These are phyloP conservation scores for Chrysaora quinquecirrha DNA, from an alignment of 30 jellyfish, hydroid and myxozoan genomes.

Conservation along the genomic window DNA sequence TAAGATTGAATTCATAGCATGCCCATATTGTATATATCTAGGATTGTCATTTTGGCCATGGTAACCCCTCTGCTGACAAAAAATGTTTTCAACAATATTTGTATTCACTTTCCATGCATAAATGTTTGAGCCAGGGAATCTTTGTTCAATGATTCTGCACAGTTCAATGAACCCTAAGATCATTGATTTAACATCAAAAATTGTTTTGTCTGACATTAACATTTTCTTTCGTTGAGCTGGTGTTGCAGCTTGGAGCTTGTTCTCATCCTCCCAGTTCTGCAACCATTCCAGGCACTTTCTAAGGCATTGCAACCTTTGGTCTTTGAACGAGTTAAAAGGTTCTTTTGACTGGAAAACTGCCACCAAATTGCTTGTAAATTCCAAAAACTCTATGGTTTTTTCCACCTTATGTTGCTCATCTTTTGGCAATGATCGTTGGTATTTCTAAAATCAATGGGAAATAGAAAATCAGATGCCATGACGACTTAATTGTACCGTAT, in stretches of 20 bases:
- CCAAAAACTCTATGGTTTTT: not conserved
- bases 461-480: not conserved
- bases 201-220: constrained; percentile 6
- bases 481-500: not conserved
- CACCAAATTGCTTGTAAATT: constrained; percentile 28
- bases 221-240: constrained; percentile 5
- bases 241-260: not conserved
- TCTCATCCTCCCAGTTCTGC: constrained; percentile 11
- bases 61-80: constrained; percentile 18
- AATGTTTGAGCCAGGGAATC: constrained; percentile 3
- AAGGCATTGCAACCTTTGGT: constrained; percentile 9
- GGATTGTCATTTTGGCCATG: constrained; percentile 32
- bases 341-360: constrained; percentile 4
- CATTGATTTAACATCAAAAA: constrained; percentile 5
- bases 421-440: not conserved
- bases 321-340: constrained; percentile 1
- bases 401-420: constrained; percentile 1
- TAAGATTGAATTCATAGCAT: constrained; percentile 10
- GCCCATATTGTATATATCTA: not conserved
- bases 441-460: not conserved
- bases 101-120: constrained; percentile 3
- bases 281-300: constrained; percentile 8
- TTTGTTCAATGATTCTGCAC: not conserved
- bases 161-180: constrained; percentile 19
- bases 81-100: constrained; percentile 13